Percentiles rank a stretch among this genome's conserved stretches.
Conservation (phyloP, 2,888 invertebrate genomes). For the Chaetogeoica ovagalla region DNA sequence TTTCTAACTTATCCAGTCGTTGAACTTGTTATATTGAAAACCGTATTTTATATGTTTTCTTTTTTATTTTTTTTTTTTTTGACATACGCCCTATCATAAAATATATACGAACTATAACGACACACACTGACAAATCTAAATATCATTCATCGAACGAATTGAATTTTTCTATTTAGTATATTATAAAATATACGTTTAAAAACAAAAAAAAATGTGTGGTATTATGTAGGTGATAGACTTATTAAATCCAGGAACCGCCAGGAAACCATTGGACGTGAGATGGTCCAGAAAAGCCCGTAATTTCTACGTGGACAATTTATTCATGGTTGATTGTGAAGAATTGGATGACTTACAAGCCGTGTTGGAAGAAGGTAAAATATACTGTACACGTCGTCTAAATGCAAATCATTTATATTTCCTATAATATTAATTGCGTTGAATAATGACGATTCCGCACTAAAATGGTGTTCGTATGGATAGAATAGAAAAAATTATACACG, state of each 20-base stretch:
- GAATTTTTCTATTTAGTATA: background rate
- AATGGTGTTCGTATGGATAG: no score
- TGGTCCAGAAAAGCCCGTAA: constrained; percentile 93
- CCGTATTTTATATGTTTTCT: background rate
- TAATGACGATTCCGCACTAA: no score
- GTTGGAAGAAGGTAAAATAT: constrained; percentile 80
- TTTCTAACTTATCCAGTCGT: constrained; percentile 13
- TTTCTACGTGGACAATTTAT: constrained; percentile 95
- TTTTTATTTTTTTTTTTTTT: background rate
- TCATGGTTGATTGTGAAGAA: constrained; percentile 91
- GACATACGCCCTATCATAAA: no score
- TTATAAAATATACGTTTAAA: background rate
- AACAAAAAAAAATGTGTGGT: background rate
- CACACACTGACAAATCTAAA: background rate
- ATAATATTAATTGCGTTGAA: no score
- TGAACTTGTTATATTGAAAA: constrained; percentile 6
- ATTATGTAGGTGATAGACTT: constrained; percentile 83
- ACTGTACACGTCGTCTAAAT: no score
- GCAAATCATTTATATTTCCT: no score
- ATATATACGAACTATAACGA: background rate
- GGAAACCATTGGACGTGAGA: constrained; percentile 83
- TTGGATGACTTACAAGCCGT: constrained; percentile 90
- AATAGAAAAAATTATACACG: no score
- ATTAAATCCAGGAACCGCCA: constrained; percentile 80
- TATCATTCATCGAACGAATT: background rate